A percentile compares a stretch with the other conserved stretches of the same genome.
Conservation (phyloP, 2,888 invertebrate species). For the Ophioninae sp. region DNA sequence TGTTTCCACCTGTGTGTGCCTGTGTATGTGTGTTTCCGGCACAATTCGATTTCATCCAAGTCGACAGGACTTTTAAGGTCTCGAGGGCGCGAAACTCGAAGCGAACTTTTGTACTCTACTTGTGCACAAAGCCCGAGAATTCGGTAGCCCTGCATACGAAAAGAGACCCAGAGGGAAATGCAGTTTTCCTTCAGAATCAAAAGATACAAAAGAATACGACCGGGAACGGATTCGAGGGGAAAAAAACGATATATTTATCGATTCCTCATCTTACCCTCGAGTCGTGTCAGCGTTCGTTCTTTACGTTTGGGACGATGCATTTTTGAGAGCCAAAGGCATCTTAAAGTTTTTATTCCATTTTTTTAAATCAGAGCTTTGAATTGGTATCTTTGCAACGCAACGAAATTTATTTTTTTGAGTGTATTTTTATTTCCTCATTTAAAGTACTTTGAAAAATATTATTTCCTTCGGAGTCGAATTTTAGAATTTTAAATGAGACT, state of each 20-base stretch:
- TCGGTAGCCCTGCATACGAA: neutral
- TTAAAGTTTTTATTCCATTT: neutral
- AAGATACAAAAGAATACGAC: neutral
- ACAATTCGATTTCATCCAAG: slow-evolving; percentile 49
- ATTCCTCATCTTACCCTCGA: neutral
- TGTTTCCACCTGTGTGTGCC: neutral
- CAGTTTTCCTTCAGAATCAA: neutral
- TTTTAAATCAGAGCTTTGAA: neutral
- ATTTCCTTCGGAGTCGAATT: too few species aligned
- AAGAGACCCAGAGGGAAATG: neutral
- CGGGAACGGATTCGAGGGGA: neutral
- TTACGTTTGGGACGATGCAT: neutral
- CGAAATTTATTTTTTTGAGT: too few species aligned
- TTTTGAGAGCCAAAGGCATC: neutral
- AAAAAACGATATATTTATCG: neutral
- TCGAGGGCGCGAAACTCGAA: slow-evolving; percentile 10
- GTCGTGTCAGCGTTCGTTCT: neutral
- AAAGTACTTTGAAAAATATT: too few species aligned
- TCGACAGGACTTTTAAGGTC: slow-evolving; percentile 29
- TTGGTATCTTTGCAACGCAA: too few species aligned
- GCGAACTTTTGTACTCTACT: neutral
- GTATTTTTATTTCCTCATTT: too few species aligned
- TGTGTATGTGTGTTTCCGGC: slow-evolving; percentile 10
- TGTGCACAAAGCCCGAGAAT: slow-evolving; percentile 15
- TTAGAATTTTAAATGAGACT: too few species aligned